Conservation (phyloP, 2,888 invertebrate genomes). For the Sylvicola cinctus region DNA sequence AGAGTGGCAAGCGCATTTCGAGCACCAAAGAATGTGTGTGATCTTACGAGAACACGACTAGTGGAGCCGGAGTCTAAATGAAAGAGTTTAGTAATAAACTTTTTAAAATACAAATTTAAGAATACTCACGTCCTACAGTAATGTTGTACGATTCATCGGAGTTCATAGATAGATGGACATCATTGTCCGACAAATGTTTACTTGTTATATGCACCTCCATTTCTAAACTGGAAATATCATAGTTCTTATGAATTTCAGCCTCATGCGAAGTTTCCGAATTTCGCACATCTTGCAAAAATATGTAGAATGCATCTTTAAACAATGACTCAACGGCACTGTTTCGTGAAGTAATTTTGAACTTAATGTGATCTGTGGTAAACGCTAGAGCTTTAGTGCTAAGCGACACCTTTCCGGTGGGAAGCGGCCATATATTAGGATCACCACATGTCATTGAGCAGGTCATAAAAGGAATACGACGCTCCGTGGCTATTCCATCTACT, state of each 20-base stretch:
- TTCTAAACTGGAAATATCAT: conserved; percentile 19
- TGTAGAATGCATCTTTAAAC: conserved; percentile 17
- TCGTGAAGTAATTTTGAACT: conserved; percentile 17
- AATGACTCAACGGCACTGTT: conserved; percentile 16
- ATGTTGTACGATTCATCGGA: conserved; percentile 59
- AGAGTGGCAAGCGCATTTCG: conserved; percentile 59
- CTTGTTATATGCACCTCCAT: conserved; percentile 29
- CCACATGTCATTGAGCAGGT: conserved; percentile 67
- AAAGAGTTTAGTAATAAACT: neutral
- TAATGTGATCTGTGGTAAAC: conserved; percentile 21
- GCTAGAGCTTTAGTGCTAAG: conserved; percentile 42
- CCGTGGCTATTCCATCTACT: conserved; percentile 19
- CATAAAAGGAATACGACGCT: conserved; percentile 34
- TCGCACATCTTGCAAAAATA: conserved; percentile 20
- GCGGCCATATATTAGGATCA: conserved; percentile 48
- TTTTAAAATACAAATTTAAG: neutral
- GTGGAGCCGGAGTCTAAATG: conserved; percentile 16
- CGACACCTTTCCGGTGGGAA: conserved; percentile 48
- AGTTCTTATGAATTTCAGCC: conserved; percentile 9
- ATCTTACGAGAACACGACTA: conserved; percentile 38
- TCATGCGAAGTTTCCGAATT: conserved; percentile 15
- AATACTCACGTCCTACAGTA: conserved; percentile 28
- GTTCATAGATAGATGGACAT: conserved; percentile 36
- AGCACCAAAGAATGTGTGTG: conserved; percentile 53
- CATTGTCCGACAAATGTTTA: conserved; percentile 22